phyloP scores from a whole-genome alignment of 37 sponge, comb jelly and placozoan genomes.

The Hexactinellida sp. region DNA sequence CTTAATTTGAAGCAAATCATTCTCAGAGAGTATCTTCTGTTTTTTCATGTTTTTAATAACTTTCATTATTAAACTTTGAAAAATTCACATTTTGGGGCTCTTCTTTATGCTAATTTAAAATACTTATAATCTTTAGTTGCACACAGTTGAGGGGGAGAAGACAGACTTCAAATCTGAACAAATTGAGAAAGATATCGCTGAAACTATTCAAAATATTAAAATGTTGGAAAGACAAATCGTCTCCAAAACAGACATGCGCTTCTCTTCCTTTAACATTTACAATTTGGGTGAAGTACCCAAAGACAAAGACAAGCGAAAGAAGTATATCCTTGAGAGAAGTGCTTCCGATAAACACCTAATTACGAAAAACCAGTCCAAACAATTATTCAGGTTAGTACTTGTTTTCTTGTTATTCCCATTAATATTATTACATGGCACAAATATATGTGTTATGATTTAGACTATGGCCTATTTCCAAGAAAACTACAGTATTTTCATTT shows the following conservation, averaged over 20 bases:
- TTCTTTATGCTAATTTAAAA: too few species aligned
- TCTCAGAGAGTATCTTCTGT: too few species aligned
- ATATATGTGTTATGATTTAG: too few species aligned
- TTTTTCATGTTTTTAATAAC: too few species aligned
- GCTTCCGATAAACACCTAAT: not conserved
- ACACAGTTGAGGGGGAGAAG: not conserved
- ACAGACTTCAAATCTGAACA: not conserved
- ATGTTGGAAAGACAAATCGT: conserved; percentile 15
- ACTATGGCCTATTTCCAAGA: too few species aligned
- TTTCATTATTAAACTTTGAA: too few species aligned
- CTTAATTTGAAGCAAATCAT: too few species aligned
- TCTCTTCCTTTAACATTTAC: not conserved
- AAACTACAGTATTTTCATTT: too few species aligned
- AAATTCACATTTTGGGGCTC: too few species aligned
- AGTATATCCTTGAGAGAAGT: not conserved
- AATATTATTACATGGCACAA: too few species aligned
- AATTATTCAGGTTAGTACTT: not conserved
- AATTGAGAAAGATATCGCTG: not conserved
- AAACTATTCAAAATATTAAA: not conserved
- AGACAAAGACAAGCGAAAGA: not conserved
- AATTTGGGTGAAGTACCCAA: not conserved
- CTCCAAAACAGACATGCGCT: not conserved
- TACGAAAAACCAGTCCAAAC: not conserved
- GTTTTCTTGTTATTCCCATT: too few species aligned
- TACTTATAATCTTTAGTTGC: not conserved